A percentile compares a stretch with the other conserved stretches of the same genome.
These are phyloP conservation scores for Oscheius onirici DNA, from an alignment of 2,888 invertebrate genomes.

Conservation along the genomic window DNA sequence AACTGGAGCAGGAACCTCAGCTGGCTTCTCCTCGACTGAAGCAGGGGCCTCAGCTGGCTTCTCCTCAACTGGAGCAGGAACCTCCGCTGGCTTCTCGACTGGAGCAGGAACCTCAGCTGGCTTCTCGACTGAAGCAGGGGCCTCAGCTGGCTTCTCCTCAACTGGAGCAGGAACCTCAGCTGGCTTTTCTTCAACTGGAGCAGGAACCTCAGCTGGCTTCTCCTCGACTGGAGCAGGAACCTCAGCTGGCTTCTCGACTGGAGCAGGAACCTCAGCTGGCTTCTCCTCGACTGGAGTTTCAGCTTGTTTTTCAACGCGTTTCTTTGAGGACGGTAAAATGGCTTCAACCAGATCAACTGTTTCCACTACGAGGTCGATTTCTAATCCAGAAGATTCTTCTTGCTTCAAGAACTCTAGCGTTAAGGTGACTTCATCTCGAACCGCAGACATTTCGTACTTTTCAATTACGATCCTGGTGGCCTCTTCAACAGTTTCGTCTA, in stretches of 20 bases:
- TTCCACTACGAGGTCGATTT: no score
- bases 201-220: conserved; percentile 4
- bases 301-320: no score
- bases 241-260: conserved; percentile 2
- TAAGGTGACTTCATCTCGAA: no score
- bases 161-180: conserved; percentile 7
- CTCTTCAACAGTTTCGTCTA: no score
- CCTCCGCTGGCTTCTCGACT: neutral
- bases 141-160: conserved; percentile 15
- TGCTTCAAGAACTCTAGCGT: no score
- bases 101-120: neutral
- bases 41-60: neutral
- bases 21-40: neutral
- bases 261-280: no score
- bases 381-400: no score
- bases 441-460: no score
- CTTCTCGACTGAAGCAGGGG: neutral
- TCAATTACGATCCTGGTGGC: no score
- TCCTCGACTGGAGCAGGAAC: conserved; percentile 13
- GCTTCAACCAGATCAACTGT: no score
- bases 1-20: conserved; percentile 2
- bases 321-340: no score
- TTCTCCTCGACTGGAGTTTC: no score
- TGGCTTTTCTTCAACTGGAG: neutral
- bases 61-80: conserved; percentile 1